Evolutionary conservation across 2,113 vertebrate species (phyloP), one percentile per base, ranked within the genome.

Genomic region (Caranx melampygus): DNA sequence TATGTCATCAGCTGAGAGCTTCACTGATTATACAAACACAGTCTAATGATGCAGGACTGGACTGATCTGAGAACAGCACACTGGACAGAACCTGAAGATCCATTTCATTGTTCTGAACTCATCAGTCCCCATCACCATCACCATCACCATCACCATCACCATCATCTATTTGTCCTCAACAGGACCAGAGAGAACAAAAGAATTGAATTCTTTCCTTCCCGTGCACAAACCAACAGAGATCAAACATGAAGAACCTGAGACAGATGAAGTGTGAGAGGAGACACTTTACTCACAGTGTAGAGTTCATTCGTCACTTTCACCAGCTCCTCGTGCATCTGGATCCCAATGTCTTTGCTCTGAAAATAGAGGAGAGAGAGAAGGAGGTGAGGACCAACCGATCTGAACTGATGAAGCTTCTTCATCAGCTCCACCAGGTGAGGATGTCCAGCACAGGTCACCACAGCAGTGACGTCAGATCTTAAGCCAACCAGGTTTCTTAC

Each of bases 261-360:
- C 9, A 79, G 80, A 79, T 51, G 57, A 81, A 71, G 57, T 54
- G 59, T 49, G 79, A 79, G 63, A 47, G 59, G 55, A 82, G 12
- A 52, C 61, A 21, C 49, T 60, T 71, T 76, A 96, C 97, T 97
- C 91, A 99, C 98, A 73, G 98, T 99, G 93, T 99, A 99, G 18
- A 99, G 96, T 93, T 99, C 98, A 0, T 98, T 99, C 62, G 98
- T 99, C 93, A 99, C 98, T 49, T 99, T 99, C 92, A 98, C 95
- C 64, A 99, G 96, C 74, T 99, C 98, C 73, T 99, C 98, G 0
- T 99, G 98, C 98, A 99, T 99, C 95, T 99, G 98, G 71, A 98
- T 95, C 58, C 98, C 98, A 45, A 99, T 99, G 87, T 99, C 98
- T 90, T 99, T 99, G 90, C 98, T 99, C 98, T 99, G 94, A 40